phyloP scores from a whole-genome alignment of 2,888 invertebrate genomes.

The Cyclophora albipunctata region DNA sequence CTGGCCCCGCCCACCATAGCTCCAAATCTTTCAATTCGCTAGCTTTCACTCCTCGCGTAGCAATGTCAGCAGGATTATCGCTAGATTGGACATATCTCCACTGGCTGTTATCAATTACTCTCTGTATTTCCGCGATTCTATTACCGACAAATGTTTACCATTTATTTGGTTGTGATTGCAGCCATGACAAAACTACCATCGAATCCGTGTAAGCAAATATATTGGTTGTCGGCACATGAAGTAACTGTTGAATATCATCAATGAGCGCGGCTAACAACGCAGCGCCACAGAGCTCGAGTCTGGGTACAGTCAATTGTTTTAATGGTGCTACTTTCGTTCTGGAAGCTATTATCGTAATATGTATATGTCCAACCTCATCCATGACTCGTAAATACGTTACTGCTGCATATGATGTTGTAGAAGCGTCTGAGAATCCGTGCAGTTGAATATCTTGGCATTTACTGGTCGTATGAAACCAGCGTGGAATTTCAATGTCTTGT shows the following conservation, averaged over 20 bases:
- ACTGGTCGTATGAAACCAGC: conserved; percentile 5
- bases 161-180: conserved; percentile 6
- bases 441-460: background rate
- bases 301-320: conserved; percentile 19
- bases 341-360: conserved; percentile 1
- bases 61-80: conserved; percentile 13
- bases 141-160: conserved; percentile 15
- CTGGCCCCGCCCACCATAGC: conserved; percentile 8
- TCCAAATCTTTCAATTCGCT: background rate
- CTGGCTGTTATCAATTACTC: conserved; percentile 1
- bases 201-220: conserved; percentile 7
- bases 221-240: too few species aligned
- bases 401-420: conserved; percentile 7
- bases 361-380: conserved; percentile 2
- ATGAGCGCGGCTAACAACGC: conserved; percentile 7
- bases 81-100: conserved; percentile 9
- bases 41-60: conserved; percentile 8
- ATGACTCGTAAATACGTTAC: conserved; percentile 10
- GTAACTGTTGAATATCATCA: too few species aligned
- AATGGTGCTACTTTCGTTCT: conserved; percentile 16
- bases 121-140: conserved; percentile 6
- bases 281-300: conserved; percentile 20
- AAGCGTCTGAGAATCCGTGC: conserved; percentile 6
- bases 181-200: conserved; percentile 13
- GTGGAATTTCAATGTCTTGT: conserved; percentile 1